phyloP scores from a whole-genome alignment of 1,140 invertebrate genomes.

The Papilio aristodemus region DNA sequence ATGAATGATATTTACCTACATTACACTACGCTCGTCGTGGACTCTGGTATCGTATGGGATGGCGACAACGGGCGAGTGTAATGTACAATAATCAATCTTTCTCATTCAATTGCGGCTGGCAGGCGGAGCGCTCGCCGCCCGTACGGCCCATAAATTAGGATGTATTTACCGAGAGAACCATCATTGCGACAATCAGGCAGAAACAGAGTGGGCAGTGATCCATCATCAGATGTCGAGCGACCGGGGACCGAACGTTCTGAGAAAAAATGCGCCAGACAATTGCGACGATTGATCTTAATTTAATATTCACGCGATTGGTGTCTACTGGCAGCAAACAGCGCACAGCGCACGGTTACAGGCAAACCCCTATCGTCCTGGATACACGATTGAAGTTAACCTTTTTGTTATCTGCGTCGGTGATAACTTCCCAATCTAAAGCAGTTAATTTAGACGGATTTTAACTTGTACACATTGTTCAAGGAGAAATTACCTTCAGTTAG shows the following conservation, averaged over 20 bases:
- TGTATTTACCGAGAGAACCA: constrained; percentile 33
- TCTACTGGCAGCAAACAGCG: constrained; percentile 15
- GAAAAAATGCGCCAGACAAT: constrained; percentile 20
- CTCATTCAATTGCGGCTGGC: constrained; percentile 26
- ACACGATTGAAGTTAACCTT: too few relatives aligned
- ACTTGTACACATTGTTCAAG: too few relatives aligned
- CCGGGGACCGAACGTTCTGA: not conserved
- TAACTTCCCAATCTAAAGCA: too few relatives aligned
- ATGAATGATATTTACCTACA: constrained; percentile 3
- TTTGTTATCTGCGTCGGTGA: too few relatives aligned
- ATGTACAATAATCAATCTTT: constrained; percentile 31
- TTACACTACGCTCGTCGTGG: not conserved
- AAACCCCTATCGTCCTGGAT: too few relatives aligned
- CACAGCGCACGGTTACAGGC: not conserved
- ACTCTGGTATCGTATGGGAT: not conserved
- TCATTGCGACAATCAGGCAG: constrained; percentile 23
- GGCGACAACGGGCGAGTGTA: constrained; percentile 2
- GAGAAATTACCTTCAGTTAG: too few relatives aligned
- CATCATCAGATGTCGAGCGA: constrained; percentile 24
- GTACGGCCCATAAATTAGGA: constrained; percentile 33
- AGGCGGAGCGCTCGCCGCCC: constrained; percentile 5
- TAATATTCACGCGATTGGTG: constrained; percentile 29
- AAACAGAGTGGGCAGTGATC: constrained; percentile 27
- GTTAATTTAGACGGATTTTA: too few relatives aligned
- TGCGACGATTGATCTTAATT: constrained; percentile 40